Evolutionary conservation across 2,797 vertebrate genomes (phyloP), one percentile per base, ranked within the genome.

Genomic region (Gila robusta): DNA sequence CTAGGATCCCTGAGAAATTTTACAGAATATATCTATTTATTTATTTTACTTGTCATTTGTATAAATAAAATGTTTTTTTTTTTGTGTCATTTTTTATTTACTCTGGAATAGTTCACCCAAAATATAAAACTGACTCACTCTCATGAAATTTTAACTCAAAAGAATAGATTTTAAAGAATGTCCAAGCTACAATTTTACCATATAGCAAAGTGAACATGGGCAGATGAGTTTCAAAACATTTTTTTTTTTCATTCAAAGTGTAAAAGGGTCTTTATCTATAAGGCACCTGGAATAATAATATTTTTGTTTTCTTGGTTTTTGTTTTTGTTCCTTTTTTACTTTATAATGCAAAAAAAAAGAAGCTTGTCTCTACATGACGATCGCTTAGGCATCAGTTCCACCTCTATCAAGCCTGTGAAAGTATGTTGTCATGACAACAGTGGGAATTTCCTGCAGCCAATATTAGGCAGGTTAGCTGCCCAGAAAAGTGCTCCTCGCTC

Each of bases 371-470:
- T 49, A 12, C 6, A 39, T 16, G 17, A 9, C 17, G 23, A 76
- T 78, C 67, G 28, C 16, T 71, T 23, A 32, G 49, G 79, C 62
- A 80, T 91, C 91, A 91, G 91, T 91, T 94, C 90, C 87, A 89
- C 84, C 92, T 91, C 91, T 89, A 90, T 91, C 88, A 93, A 91
- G 92, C 91, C 91, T 91, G 90, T 91, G 90, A 91, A 86, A 91
- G 83, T 90, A 88, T 92, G 92, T 94, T 94, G 93, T 94, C 93
- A 93, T 94, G 92, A 93, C 91, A 94, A 93, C 94, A 92, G 91
- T 91, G 91, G 93, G 90, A 91, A 93, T 91, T 92, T 86, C 82
- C 91, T 88, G 90, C 87, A 88, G 92, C 91, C 87, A 89, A 90
- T 92, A 88, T 89, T 91, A 83, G 56, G 21, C 56, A 83, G 2